Conservation (phyloP, 1,140 invertebrate genomes). For the Physella acuta region DNA sequence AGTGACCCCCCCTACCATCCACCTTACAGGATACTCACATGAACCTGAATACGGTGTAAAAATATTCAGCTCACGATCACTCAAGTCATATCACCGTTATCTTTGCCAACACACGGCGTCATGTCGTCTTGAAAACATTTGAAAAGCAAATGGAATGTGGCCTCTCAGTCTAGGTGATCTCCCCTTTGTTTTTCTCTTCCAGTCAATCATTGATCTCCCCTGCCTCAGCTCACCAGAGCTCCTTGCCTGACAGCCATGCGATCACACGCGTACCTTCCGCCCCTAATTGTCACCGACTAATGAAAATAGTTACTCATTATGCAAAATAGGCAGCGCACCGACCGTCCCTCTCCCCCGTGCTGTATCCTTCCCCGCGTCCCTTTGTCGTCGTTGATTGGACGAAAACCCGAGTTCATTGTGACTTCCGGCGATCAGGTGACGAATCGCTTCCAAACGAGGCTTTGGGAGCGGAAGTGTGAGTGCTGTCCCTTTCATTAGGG, state of each 20-base stretch:
- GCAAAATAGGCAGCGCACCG: constrained; percentile 14
- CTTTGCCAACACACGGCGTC: no score
- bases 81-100: no score
- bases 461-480: constrained; percentile 15
- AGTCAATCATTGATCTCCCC: not conserved
- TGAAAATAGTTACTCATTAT: constrained; percentile 27
- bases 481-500: constrained; percentile 18
- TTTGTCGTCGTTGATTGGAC: constrained; percentile 20
- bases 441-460: constrained; percentile 22
- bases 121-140: no score
- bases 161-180: no score
- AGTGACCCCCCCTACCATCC: no score
- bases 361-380: constrained; percentile 10
- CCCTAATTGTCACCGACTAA: constrained; percentile 17
- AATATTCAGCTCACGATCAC: no score
- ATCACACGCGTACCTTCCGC: constrained; percentile 12
- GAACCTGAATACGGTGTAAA: no score
- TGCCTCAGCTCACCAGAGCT: constrained; percentile 8
- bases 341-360: not conserved
- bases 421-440: constrained; percentile 26
- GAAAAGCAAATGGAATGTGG: no score
- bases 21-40: no score
- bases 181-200: no score
- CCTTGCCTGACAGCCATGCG: constrained; percentile 3
- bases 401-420: constrained; percentile 9